Conservation (phyloP, 2,888 invertebrate genomes). For the Spatulosminthurus flaviceps region DNA sequence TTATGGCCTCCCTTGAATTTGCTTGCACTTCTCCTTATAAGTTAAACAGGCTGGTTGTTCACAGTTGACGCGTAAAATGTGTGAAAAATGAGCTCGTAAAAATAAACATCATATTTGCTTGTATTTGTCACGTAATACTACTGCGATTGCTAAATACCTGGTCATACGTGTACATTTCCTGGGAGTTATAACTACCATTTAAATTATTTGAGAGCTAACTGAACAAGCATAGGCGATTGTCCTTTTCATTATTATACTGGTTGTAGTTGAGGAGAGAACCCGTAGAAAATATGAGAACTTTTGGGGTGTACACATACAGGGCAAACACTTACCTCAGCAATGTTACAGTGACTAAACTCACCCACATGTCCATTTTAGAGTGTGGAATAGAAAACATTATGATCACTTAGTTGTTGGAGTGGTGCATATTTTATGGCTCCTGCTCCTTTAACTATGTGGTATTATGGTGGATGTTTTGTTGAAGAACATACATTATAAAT, state of each 20-base stretch:
- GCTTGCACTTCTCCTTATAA: background rate
- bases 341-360: conserved; percentile 11
- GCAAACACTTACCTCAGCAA: too few relatives aligned
- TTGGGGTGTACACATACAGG: too few relatives aligned
- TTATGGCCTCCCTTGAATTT: background rate
- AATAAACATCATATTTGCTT: conserved; percentile 36
- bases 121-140: background rate
- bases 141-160: background rate
- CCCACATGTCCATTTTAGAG: conserved; percentile 35
- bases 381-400: conserved; percentile 32
- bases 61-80: conserved; percentile 31
- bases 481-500: conserved; percentile 20
- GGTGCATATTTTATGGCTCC: conserved; percentile 10
- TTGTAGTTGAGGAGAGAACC: background rate
- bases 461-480: background rate
- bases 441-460: conserved; percentile 1
- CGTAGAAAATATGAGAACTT: background rate
- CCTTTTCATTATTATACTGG: background rate
- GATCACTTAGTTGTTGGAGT: conserved; percentile 13
- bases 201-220: too few relatives aligned
- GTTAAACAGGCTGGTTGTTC: background rate
- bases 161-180: too few relatives aligned
- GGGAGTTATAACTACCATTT: too few relatives aligned
- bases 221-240: too few relatives aligned
- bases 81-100: conserved; percentile 47